Evolutionary conservation across 2,113 vertebrate genomes (phyloP).

Genomic region (Ailuropoda melanoleuca): DNA sequence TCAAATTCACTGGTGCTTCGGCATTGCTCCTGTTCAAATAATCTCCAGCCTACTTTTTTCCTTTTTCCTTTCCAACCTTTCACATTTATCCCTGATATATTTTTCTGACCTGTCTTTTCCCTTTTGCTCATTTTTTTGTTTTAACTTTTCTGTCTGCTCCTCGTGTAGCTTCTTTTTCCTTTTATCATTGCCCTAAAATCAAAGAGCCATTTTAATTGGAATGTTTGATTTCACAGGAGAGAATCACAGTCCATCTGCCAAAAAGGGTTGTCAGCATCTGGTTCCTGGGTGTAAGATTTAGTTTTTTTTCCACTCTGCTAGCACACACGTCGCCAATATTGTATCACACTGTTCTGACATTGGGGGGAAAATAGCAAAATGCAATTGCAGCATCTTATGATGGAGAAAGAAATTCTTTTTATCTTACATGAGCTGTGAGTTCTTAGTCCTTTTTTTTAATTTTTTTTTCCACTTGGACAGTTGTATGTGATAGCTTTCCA

Average conservation of each 20-base stretch:
- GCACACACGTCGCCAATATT: neutral
- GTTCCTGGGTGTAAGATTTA: neutral
- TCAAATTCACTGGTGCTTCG: neutral
- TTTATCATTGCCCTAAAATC: neutral
- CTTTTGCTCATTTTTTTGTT: neutral
- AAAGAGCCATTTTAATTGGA: constrained; percentile 49
- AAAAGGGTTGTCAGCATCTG: constrained; percentile 35
- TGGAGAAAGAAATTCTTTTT: neutral
- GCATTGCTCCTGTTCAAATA: neutral
- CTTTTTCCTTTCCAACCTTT: neutral
- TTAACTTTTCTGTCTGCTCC: neutral
- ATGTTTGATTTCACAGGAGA: constrained; percentile 2
- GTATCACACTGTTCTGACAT: neutral
- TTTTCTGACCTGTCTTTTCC: neutral
- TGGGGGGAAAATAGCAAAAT: neutral
- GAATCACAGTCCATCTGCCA: constrained; percentile 31
- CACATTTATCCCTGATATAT: neutral
- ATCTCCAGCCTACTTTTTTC: neutral
- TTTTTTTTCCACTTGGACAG: constrained; percentile 9
- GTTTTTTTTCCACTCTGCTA: neutral
- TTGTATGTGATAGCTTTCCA: constrained; percentile 1
- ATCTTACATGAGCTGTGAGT: constrained; percentile 2
- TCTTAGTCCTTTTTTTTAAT: neutral
- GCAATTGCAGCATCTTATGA: constrained; percentile 1
- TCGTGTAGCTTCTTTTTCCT: neutral